Conservation (phyloP, 2,797 vertebrate genomes). For the Helicolenus hilgendorfi region DNA sequence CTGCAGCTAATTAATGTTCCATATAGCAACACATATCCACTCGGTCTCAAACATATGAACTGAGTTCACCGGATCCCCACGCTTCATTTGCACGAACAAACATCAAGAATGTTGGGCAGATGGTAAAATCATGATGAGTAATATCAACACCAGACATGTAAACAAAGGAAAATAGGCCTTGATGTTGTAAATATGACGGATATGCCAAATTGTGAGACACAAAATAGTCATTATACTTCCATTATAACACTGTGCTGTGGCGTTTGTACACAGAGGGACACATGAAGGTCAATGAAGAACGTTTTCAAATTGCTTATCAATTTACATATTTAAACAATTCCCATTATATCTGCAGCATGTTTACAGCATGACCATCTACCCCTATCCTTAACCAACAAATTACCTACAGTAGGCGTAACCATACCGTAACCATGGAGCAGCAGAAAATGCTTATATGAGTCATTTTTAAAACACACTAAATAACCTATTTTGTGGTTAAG, state of each 20-base stretch:
- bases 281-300: background rate
- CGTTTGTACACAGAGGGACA: conserved; percentile 1
- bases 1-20: conserved; percentile 13
- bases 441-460: background rate
- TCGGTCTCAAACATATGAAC: conserved; percentile 21
- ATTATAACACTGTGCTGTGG: background rate
- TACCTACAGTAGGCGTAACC: background rate
- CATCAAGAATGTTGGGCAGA: conserved; percentile 52
- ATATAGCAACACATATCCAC: conserved; percentile 23
- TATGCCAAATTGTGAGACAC: conserved; percentile 3
- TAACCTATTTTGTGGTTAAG: background rate
- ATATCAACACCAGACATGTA: conserved; percentile 39
- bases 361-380: background rate
- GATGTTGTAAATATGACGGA: conserved; percentile 29
- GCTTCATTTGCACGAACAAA: conserved; percentile 45
- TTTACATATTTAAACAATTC: background rate
- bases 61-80: conserved; percentile 42
- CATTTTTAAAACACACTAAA: background rate
- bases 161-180: conserved; percentile 36
- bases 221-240: conserved; percentile 20
- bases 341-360: background rate
- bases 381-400: background rate
- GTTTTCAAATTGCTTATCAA: background rate
- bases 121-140: conserved; percentile 47
- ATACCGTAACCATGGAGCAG: background rate